Evolutionary conservation across 2,113 vertebrate species (phyloP), one percentile per base, ranked within the genome.

Genomic region (Brachionichthys hirsutus): DNA sequence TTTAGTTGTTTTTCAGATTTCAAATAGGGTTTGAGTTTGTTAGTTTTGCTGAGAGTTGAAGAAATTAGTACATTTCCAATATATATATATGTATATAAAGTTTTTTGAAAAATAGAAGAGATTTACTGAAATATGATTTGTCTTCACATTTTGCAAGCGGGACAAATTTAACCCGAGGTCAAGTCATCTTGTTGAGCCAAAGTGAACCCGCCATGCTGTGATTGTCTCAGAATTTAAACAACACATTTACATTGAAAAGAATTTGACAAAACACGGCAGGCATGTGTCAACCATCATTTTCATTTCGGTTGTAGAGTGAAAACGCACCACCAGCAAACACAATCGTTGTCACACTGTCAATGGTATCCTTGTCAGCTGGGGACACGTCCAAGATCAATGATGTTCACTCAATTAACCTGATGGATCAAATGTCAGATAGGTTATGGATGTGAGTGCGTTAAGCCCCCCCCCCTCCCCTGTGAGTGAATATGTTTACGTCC

Each of bases 391-490:
- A 78, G 74, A 84, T 84, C 78, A 78, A 85, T 82, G 68, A 65
- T 67, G 78, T 75, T 71, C 74, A 75, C 76, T 80, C 78, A 82
- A 72, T 83, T 80, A 77, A 82, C 72, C 72, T 65, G 71, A 82
- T 82, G 67, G 81, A 75, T 73, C 56, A 76, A 68, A 70, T 57
- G 60, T 51, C 84, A 64, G 48, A 45, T 55, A 48, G 73, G 52
- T 72, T 62, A 73, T 76, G 64, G 60, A 62, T 74, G 68, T 30
- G 53, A 69, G 43, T 5, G 60, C 7, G 30, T 36, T 12, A n/a
- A 20, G 34, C 41, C 2, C 3, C 40, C 42, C 7, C 22, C 20
- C 6, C n/a, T 36, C 17, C 34, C 42, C 30, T 42, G 16, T 24
- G 13, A 40, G 54, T 12, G 47, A 62, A 59, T 41, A 55, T 63